Base-by-base conservation (phyloP, 2,797 vertebrate species). In the Pipistrellus pipistrellus region DNA sequence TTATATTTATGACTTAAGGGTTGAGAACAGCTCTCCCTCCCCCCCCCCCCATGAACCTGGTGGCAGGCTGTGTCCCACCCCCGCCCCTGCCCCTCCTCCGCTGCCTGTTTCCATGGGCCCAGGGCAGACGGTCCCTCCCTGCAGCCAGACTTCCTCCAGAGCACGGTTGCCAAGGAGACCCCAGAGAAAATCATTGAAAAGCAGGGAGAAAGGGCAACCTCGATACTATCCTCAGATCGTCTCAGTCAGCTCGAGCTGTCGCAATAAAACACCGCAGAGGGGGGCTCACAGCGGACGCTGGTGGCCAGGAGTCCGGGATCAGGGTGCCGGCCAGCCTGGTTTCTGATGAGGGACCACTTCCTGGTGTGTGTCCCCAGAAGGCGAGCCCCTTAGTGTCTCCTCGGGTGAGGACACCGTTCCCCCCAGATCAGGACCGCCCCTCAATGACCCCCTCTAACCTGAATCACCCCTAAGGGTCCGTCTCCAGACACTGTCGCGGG, bases 21-120 rank as follows among this genome's bases (percentile, higher is more conserved):
- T 46, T n/a, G 41, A 17, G 57, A 23, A 38, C 15, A 8, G 8
- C 23, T 13, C 55, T 3, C 0, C 9, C 23, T 10, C 55, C 3
- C 0, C 9, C 3, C 44, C 23, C 13, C 62, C 5, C 0, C 12
- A 11, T 4, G 30, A 44, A 30, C n/a, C 44, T 10, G 62, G n/a
- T 0, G 0, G 1, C 3, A 23, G 51, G 51, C 53, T 30, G 4
- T 0, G 0, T 30, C 30, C 66, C 1, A 2, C 64, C 44, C 35
- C 23, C 8, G 4, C 4, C 51, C 48, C 44, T 10, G 6, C 7
- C 17, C 23, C 15, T 3, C 15, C 17, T 1, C 18, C 0, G 23
- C 44, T 18, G 10, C 59, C 7, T 1, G 0, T 6, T 25, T 17
- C 13, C 0, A 2, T 2, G 68, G 21, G 48, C 35, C 1, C 4